Conservation (phyloP, 2,797 vertebrate species). For the Cynodonichthys magdalenae region DNA sequence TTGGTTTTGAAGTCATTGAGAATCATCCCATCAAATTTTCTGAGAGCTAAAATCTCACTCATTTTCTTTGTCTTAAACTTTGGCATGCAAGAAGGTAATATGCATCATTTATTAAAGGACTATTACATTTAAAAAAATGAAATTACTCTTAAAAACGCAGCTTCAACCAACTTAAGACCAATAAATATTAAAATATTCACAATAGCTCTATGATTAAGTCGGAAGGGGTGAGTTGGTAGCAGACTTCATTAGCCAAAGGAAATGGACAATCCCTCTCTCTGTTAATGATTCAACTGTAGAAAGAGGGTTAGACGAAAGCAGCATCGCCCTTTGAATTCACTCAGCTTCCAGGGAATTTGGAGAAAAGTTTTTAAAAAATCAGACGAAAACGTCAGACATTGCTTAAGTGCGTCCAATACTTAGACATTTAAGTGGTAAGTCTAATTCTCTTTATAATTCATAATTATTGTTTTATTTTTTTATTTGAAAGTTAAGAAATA, state of each 20-base stretch:
- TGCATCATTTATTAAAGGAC: no score
- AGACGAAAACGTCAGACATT: conserved; percentile 1
- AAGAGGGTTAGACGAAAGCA: conserved; percentile 42
- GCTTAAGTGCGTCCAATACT: not conserved
- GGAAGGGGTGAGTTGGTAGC: conserved; percentile 49
- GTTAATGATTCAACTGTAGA: conserved; percentile 82
- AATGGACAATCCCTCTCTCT: conserved; percentile 71
- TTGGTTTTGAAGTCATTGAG: no score
- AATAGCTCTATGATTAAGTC: not conserved
- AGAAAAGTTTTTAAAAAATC: conserved; percentile 33
- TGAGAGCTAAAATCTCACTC: no score
- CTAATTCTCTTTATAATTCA: conserved; percentile 6
- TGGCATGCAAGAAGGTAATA: no score
- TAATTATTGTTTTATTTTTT: conserved; percentile 2
- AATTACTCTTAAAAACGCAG: not conserved
- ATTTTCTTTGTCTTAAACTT: no score
- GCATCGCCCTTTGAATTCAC: conserved; percentile 63
- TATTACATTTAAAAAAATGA: no score
- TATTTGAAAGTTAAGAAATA: conserved; percentile 5
- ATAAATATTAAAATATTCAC: not conserved
- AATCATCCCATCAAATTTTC: no score
- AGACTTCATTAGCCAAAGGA: conserved; percentile 76
- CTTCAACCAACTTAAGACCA: not conserved
- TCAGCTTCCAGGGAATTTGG: conserved; percentile 58
- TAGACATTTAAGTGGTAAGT: conserved; percentile 53